Percentiles rank a stretch among this genome's conserved stretches.
phyloP scores from a whole-genome alignment of 2,113 vertebrate genomes.

The Eptesicus fuscus region DNA sequence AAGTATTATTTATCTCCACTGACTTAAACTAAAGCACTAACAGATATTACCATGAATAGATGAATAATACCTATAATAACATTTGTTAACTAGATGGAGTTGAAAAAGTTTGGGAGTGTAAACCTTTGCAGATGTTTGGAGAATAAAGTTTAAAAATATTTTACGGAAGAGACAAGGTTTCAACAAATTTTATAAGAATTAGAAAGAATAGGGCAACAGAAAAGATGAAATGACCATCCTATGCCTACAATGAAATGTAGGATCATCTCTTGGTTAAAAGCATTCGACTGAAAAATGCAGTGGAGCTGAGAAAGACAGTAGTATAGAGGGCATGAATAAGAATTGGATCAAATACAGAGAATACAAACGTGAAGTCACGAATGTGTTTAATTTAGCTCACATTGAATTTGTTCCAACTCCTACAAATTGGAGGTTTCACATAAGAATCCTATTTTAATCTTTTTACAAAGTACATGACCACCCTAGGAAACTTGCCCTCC shows the following conservation, averaged over 20 bases:
- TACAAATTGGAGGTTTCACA: constrained; percentile 17
- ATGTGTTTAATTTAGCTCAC: constrained; percentile 33
- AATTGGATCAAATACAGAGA: background rate
- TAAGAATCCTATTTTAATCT: constrained; percentile 38
- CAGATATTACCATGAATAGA: background rate
- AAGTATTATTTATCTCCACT: background rate
- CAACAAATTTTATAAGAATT: background rate
- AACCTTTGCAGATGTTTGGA: background rate
- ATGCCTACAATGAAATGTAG: too few species aligned
- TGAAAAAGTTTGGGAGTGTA: background rate
- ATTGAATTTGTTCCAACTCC: constrained; percentile 4
- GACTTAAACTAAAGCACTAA: background rate
- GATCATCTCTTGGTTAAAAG: background rate
- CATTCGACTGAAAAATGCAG: background rate
- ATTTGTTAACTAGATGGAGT: background rate
- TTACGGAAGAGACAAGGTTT: background rate
- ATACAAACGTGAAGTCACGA: background rate
- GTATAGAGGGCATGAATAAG: background rate
- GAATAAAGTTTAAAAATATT: background rate
- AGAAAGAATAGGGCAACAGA: background rate
- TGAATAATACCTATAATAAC: background rate
- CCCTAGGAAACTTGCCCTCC: background rate
- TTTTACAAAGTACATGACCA: constrained; percentile 18
- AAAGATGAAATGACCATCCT: background rate
- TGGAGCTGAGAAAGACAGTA: background rate